A percentile compares a stretch with the other conserved stretches of the same genome.
phyloP scores from a whole-genome alignment of 2,888 invertebrate genomes.

The Punctoribates punctum region DNA sequence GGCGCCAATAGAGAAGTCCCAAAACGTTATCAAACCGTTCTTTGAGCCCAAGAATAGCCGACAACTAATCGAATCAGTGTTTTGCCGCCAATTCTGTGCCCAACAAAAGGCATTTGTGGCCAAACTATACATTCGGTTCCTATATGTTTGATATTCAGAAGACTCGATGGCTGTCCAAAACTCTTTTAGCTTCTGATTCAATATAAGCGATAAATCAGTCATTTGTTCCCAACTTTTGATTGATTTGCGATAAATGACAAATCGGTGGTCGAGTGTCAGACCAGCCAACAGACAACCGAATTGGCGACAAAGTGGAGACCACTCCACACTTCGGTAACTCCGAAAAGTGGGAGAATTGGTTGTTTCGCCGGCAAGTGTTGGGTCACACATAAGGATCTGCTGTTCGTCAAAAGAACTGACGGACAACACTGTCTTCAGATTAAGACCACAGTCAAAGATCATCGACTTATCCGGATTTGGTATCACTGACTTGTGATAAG shows the following conservation, averaged over 20 bases:
- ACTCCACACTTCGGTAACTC: neutral
- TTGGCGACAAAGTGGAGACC: neutral
- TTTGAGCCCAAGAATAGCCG: slow-evolving; percentile 12
- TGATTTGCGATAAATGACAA: neutral
- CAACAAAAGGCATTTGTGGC: slow-evolving; percentile 11
- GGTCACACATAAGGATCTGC: neutral
- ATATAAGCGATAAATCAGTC: neutral
- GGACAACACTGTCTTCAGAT: neutral
- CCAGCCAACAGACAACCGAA: neutral
- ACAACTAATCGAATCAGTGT: neutral
- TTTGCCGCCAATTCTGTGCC: neutral
- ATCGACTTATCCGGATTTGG: neutral
- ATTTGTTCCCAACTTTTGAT: neutral
- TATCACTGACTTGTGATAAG: neutral
- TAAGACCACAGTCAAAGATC: neutral
- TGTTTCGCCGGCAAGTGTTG: neutral
- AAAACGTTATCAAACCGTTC: slow-evolving; percentile 20
- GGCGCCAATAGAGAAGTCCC: neutral
- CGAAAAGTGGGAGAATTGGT: neutral
- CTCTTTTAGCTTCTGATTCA: neutral
- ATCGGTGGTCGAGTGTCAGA: neutral
- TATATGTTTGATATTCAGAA: neutral
- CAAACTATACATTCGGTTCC: slow-evolving; percentile 5
- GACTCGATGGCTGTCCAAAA: neutral
- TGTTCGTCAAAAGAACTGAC: neutral